Evolutionary conservation across 2,113 vertebrate species (phyloP).

Genomic region (Calonectris borealis): DNA sequence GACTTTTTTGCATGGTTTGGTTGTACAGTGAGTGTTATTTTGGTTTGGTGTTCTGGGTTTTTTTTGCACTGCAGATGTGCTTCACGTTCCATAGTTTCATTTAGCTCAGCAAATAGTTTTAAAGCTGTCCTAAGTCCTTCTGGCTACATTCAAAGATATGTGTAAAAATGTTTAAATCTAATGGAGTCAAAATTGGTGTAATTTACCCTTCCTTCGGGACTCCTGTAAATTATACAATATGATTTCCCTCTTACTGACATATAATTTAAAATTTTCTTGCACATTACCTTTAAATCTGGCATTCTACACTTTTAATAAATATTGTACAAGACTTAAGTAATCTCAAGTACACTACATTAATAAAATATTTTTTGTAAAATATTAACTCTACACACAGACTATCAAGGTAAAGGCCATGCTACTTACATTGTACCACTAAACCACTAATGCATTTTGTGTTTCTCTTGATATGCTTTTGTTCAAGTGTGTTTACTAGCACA

Average conservation of each 20-base stretch:
- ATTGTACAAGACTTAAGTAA: background rate
- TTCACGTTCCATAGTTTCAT: background rate
- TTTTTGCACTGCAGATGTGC: background rate
- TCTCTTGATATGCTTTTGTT: slow-evolving; percentile 78
- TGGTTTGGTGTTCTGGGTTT: background rate
- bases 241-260: background rate
- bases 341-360: background rate
- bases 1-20: background rate
- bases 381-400: background rate
- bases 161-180: background rate
- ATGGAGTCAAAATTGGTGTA: background rate
- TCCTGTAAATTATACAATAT: background rate
- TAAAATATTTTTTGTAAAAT: background rate
- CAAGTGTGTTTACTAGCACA: slow-evolving; percentile 77
- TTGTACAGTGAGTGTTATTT: background rate
- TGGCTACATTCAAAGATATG: background rate
- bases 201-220: background rate
- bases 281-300: background rate
- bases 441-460: slow-evolving; percentile 70
- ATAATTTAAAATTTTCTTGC: background rate
- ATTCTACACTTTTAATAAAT: background rate
- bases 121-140: background rate
- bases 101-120: background rate
- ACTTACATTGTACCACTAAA: slow-evolving; percentile 75
- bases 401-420: background rate